Evolutionary conservation across 2,113 vertebrate species (phyloP), one percentile per base, ranked within the genome.

Genomic region (Opisthocomus hoazin): DNA sequence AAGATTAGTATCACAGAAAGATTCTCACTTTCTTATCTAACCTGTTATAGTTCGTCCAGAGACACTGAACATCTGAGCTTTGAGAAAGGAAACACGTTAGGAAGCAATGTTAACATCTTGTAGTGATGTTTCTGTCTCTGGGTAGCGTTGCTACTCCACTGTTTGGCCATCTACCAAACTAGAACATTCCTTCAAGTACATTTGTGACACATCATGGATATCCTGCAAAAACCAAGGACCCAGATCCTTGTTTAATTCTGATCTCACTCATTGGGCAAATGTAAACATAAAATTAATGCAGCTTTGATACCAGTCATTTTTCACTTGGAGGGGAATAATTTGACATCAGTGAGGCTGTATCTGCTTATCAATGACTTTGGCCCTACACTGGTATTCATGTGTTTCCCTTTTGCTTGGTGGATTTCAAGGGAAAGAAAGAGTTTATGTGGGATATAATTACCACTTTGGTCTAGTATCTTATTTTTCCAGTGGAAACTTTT

Each of bases 401-500:
- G 15, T 73, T 80, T 74, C 26, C 24, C 16, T 90, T 80, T 63
- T 70, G 18, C 39, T 30, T 92, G 56, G 70, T 34, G 24, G 16
- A 77, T 74, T 93, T 93, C 30, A 84, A 89, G 36, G 50, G 53
- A 88, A 95, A 76, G 22, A 58, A 69, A 53, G 34, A 93, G 30
- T 75, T 95, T 46, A 63, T 39, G 6, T 56, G 26, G 39, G 68
- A 84, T 68, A 43, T 26, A 96, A 89, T 89, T 71, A 60, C 36
- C 0, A 0, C 77, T 96, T 84, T 48, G 48, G 71, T 94, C 57
- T 36, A 39, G 37, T 64, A 71, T 78, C 86, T 84, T 87, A 79
- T 64, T 87, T 93, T 94, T 89, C 53, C 65, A 81, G 61, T 9
- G 13, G 90, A 96, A 92, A 89, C 37, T 83, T 94, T 77, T 90